phyloP scores from a whole-genome alignment of 2,113 vertebrate genomes.

The Scomber japonicus region DNA sequence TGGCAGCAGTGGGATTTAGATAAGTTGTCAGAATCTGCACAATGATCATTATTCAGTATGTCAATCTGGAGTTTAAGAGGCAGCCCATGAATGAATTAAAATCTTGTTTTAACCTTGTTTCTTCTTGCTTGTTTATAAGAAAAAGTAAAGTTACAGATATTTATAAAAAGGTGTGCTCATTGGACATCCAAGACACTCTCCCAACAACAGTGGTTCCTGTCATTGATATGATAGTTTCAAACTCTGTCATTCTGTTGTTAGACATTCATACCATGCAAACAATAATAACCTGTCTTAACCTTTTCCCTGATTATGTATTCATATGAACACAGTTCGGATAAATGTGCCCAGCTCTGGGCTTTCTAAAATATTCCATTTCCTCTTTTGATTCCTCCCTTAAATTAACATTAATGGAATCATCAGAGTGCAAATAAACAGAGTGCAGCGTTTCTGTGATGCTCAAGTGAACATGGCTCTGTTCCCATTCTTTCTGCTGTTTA shows the following conservation, averaged over 20 bases:
- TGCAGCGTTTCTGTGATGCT: slow-evolving; percentile 32
- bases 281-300: slow-evolving; percentile 44
- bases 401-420: slow-evolving; percentile 72
- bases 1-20: neutral
- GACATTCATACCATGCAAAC: slow-evolving; percentile 33
- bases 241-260: slow-evolving; percentile 2
- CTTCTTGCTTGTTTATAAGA: slow-evolving; percentile 19
- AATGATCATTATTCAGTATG: slow-evolving; percentile 20
- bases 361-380: slow-evolving; percentile 64
- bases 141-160: neutral
- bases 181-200: neutral
- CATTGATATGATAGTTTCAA: slow-evolving; percentile 11
- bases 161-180: neutral
- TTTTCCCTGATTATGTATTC: slow-evolving; percentile 54
- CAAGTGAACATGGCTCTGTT: slow-evolving; percentile 26
- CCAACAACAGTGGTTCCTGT: neutral
- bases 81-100: slow-evolving; percentile 24
- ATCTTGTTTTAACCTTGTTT: slow-evolving; percentile 22
- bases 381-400: slow-evolving; percentile 60
- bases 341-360: slow-evolving; percentile 40
- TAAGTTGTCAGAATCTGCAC: neutral
- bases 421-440: slow-evolving; percentile 65
- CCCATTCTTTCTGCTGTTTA: slow-evolving; percentile 13
- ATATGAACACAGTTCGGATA: slow-evolving; percentile 57
- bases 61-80: neutral